These are phyloP conservation scores for Branchellion lobata DNA, from an alignment of 2,888 invertebrate genomes.

Conservation along the genomic window DNA sequence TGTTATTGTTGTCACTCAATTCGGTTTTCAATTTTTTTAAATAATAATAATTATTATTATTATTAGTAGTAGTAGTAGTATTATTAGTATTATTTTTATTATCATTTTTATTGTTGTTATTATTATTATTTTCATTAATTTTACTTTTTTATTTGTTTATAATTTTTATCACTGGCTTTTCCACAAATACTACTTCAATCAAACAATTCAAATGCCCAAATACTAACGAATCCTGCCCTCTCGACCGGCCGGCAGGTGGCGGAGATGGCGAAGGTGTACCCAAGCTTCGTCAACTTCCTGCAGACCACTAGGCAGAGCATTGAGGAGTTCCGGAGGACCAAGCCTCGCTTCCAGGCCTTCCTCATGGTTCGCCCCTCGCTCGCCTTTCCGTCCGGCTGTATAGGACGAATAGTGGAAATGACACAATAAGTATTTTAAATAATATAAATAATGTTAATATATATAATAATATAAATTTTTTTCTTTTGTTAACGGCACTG, in stretches of 20 bases:
- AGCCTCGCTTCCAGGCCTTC: conserved; percentile 96
- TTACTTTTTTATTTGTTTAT: too few relatives aligned
- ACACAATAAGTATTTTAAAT: background rate
- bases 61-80: too few relatives aligned
- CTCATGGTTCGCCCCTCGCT: conserved; percentile 90
- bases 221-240: background rate
- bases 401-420: background rate
- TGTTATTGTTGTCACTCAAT: too few relatives aligned
- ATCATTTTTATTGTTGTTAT: too few relatives aligned
- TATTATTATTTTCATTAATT: too few relatives aligned
- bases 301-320: conserved; percentile 93
- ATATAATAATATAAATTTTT: background rate
- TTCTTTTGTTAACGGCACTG: background rate
- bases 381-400: background rate
- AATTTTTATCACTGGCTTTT: too few relatives aligned
- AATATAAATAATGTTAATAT: background rate
- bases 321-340: conserved; percentile 82
- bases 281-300: conserved; percentile 96
- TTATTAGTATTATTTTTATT: too few relatives aligned
- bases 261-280: conserved; percentile 88
- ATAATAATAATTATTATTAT: too few relatives aligned
- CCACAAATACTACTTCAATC: background rate
- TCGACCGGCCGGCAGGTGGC: conserved; percentile 67
- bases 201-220: background rate
- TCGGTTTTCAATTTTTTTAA: too few relatives aligned